Evolutionary conservation across 2,113 vertebrate genomes (phyloP), one percentile per base, ranked within the genome.

Genomic region (Panurus biarmicus): DNA sequence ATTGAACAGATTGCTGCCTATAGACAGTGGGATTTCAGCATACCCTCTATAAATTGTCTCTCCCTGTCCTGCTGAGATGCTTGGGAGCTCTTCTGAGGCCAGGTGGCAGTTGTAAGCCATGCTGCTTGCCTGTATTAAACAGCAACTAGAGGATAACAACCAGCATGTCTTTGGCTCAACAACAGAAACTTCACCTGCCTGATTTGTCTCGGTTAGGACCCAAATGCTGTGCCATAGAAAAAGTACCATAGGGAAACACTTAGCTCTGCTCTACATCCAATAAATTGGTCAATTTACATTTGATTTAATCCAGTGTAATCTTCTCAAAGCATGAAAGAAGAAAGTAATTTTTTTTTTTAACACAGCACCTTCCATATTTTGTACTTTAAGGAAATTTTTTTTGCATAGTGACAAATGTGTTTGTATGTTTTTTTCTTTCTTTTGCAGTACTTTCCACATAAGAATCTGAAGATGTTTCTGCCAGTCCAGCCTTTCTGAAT

Each of bases 361-460:
- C 6, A 48, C 18, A 44, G 23, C 21, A 42, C 24, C 14, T 89
- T 92, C 45, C 21, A 57, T n/a, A n/a, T 60, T 74, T 33, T 70
- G 54, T 53, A 25, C 33, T 73, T n/a, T 3, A 22, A 70, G 50
- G 47, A 76, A 31, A 28, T 4, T 1, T 1, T 2, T 48, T 75
- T 14, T 74, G 14, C 54, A 5, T 35, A 40, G 35, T 65, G 44
- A 78, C 24, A 65, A 15, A 42, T 26, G 15, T 65, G 7, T 61
- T 88, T 29, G 2, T 38, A 16, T 48, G 28, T 83, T 1, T 44
- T 88, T 61, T 85, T 75, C 84, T 94, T 93, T 85, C 73, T 33
- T 94, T 95, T 97, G 31, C 96, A 99, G 99, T 97, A 99, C 99
- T 79, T 99, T 99, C 89, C 99, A 99, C 94, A 99, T 99, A 98